Evolutionary conservation across 2,797 vertebrate genomes (phyloP).

Genomic region (Cossypha caffra): DNA sequence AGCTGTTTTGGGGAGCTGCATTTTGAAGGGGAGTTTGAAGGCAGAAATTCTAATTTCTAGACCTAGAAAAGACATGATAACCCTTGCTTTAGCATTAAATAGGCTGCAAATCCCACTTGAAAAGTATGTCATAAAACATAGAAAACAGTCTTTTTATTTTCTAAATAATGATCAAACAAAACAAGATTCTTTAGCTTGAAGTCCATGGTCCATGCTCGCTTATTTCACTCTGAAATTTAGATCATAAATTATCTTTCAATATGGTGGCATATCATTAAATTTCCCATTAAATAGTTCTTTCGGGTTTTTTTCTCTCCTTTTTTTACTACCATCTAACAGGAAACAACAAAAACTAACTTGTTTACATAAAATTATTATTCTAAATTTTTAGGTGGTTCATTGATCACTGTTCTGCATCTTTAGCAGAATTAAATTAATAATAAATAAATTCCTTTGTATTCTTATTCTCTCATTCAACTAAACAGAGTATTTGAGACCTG

Average conservation of each 20-base stretch:
- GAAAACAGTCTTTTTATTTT: background rate
- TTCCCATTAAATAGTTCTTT: background rate
- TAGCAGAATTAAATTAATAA: background rate
- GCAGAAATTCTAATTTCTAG: background rate
- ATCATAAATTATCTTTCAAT: background rate
- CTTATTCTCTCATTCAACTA: background rate
- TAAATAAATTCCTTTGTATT: background rate
- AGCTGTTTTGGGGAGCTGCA: background rate
- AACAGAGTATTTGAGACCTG: background rate
- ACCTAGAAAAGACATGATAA: background rate
- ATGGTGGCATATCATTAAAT: background rate
- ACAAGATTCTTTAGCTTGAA: background rate
- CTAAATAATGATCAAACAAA: background rate
- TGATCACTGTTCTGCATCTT: background rate
- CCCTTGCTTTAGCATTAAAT: background rate
- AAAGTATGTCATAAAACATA: background rate
- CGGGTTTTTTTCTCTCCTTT: accelerated
- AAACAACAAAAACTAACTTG: accelerated
- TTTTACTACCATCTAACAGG: background rate
- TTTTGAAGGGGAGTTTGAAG: background rate
- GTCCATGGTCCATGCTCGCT: background rate
- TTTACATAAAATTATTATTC: background rate
- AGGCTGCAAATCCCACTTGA: background rate
- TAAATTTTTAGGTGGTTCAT: background rate
- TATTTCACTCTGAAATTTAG: background rate